Conservation (phyloP, 2,888 invertebrate species). For the Scelioninae gen. 2 region DNA sequence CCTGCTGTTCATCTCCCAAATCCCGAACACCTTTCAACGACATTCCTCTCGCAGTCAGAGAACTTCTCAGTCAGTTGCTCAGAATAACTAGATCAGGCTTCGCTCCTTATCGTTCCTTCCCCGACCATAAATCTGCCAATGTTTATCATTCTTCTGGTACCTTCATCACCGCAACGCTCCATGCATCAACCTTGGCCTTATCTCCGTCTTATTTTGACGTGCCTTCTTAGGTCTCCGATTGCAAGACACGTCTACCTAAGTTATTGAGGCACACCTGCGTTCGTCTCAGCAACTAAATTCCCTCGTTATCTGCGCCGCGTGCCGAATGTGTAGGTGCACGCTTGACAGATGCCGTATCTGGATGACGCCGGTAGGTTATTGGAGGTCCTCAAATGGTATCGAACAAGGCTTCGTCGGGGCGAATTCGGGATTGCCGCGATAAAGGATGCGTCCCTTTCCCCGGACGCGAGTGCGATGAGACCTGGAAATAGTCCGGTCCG, state of each 20-base stretch:
- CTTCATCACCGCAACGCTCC: slow-evolving; percentile 4
- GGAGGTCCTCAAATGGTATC: slow-evolving; percentile 73
- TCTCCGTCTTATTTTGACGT: slow-evolving; percentile 21
- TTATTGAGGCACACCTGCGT: slow-evolving; percentile 56
- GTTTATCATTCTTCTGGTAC: neutral
- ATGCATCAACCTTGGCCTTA: slow-evolving; percentile 24
- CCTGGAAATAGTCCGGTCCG: slow-evolving; percentile 23
- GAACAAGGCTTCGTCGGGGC: slow-evolving; percentile 64
- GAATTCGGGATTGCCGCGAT: slow-evolving; percentile 64
- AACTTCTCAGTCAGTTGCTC: no score
- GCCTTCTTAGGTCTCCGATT: slow-evolving; percentile 6
- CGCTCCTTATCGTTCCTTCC: no score
- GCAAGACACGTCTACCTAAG: slow-evolving; percentile 30
- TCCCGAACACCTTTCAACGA: no score
- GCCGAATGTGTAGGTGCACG: slow-evolving; percentile 67
- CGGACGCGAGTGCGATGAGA: neutral
- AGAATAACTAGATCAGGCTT: no score
- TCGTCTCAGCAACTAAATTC: slow-evolving; percentile 28
- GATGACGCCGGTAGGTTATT: slow-evolving; percentile 70
- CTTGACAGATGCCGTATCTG: slow-evolving; percentile 70
- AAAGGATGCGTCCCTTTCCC: slow-evolving; percentile 54
- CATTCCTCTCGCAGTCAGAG: no score
- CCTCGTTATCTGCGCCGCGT: slow-evolving; percentile 45
- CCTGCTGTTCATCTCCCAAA: no score
- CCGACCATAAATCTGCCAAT: no score